Evolutionary conservation across 2,888 invertebrate species (phyloP), one percentile per base, ranked within the genome.

Genomic region (Drosophila basisetae): DNA sequence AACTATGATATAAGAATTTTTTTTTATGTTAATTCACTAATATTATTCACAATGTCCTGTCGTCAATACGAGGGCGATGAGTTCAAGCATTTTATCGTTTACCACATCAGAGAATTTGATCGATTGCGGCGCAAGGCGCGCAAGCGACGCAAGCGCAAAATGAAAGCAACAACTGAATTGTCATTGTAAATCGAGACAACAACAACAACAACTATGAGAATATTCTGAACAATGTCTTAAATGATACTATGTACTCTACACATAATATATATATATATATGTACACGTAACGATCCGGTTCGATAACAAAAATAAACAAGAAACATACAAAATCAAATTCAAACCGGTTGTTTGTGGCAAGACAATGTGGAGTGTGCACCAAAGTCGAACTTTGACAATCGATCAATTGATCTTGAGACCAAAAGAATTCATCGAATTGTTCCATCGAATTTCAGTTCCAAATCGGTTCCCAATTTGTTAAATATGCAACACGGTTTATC

Each of bases 11-110:
- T 92, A 84, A 90, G 89, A 89, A 83, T 92, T 84, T 91, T 92
- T 90, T 89, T 92, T 62, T 92, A 90, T 76, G 61, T 92, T 83
- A 92, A 92, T 75, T 90, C 91, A 52, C 79, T 92, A 76, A 89
- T 92, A 61, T 66, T 92, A 81, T 73, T 92, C 56, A 82, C 82
- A 28, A 80, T 92, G 67, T 89, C 91, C 47, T 90, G 90, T 74
- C 90, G 77, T 4, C 81, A 89, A 49, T 88, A 83, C 11, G 86
- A 92, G 59, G 76, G 84, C 75, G 86, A 84, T 59, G 84, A 91
- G 30, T 68, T 91, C 4, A 91, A 91, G 74, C 84, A 91, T 63
- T 91, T 92, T 60, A 87, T 92, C 71, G 80, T 91, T 74, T 31
- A 83, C 62, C 78, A 88, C 55, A 84, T 92, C 54, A 77, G 74